A percentile compares a stretch with the other conserved stretches of the same genome.
These are phyloP conservation scores for Protosalanx chinensis DNA, from an alignment of 2,797 vertebrate genomes.

Conservation along the genomic window DNA sequence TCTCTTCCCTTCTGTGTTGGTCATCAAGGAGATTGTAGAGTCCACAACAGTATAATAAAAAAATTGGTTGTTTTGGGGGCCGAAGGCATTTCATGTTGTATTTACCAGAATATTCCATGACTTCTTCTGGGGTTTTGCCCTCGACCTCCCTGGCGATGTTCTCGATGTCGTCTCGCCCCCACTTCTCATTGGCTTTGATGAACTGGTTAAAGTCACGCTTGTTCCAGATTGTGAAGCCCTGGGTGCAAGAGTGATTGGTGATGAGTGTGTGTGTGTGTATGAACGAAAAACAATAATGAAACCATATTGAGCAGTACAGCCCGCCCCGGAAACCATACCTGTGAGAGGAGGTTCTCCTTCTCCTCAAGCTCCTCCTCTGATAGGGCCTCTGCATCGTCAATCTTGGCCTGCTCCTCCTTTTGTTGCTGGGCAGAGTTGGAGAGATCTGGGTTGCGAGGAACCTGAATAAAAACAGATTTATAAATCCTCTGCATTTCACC, in stretches of 20 bases:
- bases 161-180: constrained; percentile 98
- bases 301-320: background rate
- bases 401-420: constrained; percentile 96
- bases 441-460: constrained; percentile 93
- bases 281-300: background rate
- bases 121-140: constrained; percentile 97
- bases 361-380: constrained; percentile 96
- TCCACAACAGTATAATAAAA: background rate
- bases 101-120: constrained; percentile 97
- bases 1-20: background rate
- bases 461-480: constrained; percentile 66
- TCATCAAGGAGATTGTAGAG: background rate
- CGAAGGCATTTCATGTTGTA: too few species aligned
- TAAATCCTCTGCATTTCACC: constrained; percentile 4
- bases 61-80: too few species aligned
- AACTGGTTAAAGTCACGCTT: constrained; percentile 99
- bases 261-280: background rate
- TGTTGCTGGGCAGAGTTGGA: constrained; percentile 92
- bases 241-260: background rate
- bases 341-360: constrained; percentile 95
- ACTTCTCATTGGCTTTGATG: constrained; percentile 99
- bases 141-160: constrained; percentile 98
- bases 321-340: constrained; percentile 68
- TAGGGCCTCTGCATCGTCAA: constrained; percentile 94
- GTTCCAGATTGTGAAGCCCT: constrained; percentile 99